Percentiles rank a stretch among this genome's conserved stretches.
Evolutionary conservation across 2,113 vertebrate genomes (phyloP).

Genomic region (Periophthalmus modestus): DNA sequence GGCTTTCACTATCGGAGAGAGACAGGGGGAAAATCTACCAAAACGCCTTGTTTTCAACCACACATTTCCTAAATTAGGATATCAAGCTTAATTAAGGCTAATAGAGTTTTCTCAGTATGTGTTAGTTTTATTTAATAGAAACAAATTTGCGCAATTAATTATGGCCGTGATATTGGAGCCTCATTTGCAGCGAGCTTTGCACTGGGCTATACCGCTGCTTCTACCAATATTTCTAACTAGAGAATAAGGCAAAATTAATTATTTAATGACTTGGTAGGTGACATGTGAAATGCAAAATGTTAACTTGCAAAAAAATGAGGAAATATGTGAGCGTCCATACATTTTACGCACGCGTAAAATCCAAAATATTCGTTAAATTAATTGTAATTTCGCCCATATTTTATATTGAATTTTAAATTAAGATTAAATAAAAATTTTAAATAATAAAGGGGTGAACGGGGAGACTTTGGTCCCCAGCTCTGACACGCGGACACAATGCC

Average conservation of each 20-base stretch:
- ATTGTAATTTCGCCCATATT: not conserved
- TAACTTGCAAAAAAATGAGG: not conserved
- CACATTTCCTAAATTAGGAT: slow-evolving; percentile 99
- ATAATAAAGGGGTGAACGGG: not conserved
- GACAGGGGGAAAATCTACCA: slow-evolving; percentile 64
- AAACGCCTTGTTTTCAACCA: slow-evolving; percentile 96
- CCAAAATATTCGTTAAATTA: not conserved
- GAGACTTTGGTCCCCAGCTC: slow-evolving; percentile 22
- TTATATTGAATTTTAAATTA: not conserved
- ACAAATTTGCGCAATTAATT: slow-evolving; percentile 99
- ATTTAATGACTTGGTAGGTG: slow-evolving; percentile 45
- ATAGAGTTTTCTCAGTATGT: slow-evolving; percentile 99
- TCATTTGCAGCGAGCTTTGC: slow-evolving; percentile 84
- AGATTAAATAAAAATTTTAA: not conserved
- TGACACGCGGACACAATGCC: slow-evolving; percentile 36
- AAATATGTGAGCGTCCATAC: not conserved
- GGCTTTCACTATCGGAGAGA: slow-evolving; percentile 82
- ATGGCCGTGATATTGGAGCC: slow-evolving; percentile 97
- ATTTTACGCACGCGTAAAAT: not conserved
- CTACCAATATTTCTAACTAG: slow-evolving; percentile 69
- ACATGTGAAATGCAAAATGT: not conserved
- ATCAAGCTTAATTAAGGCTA: slow-evolving; percentile 99
- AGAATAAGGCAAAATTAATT: slow-evolving; percentile 63
- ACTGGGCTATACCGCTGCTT: slow-evolving; percentile 57
- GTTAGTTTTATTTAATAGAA: slow-evolving; percentile 99